Conservation (phyloP, 2,888 invertebrate species). For the Melieria picta region DNA sequence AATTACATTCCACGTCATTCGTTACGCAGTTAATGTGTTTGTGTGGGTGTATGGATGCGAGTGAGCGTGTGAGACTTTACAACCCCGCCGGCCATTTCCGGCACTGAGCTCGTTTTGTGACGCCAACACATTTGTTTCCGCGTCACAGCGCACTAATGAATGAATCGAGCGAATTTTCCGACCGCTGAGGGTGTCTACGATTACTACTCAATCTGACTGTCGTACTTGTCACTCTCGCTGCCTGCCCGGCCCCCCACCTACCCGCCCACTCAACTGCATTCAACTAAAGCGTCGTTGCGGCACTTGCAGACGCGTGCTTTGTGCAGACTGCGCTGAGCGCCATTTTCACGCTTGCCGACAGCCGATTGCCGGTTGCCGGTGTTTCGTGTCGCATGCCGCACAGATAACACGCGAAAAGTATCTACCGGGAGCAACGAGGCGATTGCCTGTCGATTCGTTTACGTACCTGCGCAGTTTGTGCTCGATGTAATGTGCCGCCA, state of each 20-base stretch:
- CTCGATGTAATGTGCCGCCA: constrained; percentile 27
- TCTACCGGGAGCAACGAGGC: too few relatives aligned
- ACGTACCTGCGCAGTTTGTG: constrained; percentile 46
- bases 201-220: neutral
- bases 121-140: constrained; percentile 47
- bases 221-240: constrained; percentile 1
- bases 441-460: constrained; percentile 15
- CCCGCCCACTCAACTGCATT: neutral
- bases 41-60: too few relatives aligned
- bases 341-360: neutral
- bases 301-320: neutral
- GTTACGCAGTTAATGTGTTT: too few relatives aligned
- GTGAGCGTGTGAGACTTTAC: too few relatives aligned
- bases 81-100: too few relatives aligned
- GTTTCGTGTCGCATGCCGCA: too few relatives aligned
- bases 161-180: constrained; percentile 25
- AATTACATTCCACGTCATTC: too few relatives aligned
- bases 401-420: too few relatives aligned
- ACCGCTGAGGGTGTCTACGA: neutral
- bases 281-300: neutral
- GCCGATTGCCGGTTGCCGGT: too few relatives aligned
- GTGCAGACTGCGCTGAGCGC: neutral
- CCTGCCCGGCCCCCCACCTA: neutral
- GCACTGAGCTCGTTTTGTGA: constrained; percentile 30
- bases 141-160: constrained; percentile 45